Conservation (phyloP, 2,113 vertebrate genomes). For the Chinchilla lanigera region DNA sequence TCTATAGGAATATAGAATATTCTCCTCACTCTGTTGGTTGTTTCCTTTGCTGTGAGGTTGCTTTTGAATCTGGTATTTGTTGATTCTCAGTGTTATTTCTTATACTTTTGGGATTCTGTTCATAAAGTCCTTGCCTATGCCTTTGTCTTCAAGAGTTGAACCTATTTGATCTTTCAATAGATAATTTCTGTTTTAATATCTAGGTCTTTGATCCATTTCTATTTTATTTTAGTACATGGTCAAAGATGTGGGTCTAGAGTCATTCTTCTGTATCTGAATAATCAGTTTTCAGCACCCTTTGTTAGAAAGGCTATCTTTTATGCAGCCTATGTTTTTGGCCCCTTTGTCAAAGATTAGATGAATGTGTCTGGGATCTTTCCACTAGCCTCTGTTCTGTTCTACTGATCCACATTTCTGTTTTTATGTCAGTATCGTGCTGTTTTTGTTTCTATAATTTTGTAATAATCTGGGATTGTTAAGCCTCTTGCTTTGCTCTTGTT, state of each 20-base stretch:
- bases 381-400: background rate
- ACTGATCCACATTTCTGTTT: background rate
- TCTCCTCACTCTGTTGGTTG: background rate
- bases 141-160: background rate
- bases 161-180: background rate
- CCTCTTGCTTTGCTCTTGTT: background rate
- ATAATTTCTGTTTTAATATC: background rate
- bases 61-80: background rate
- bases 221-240: background rate
- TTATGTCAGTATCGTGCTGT: background rate
- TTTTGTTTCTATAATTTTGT: background rate
- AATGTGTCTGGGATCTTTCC: background rate
- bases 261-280: background rate
- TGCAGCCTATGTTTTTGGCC: background rate
- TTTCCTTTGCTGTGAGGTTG: background rate
- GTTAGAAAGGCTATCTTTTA: background rate
- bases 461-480: background rate
- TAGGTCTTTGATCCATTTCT: background rate
- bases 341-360: background rate
- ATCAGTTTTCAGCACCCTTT: background rate
- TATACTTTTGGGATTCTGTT: background rate
- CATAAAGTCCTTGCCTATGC: background rate
- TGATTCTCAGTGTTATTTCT: background rate
- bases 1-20: too few relatives aligned
- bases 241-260: background rate